Evolutionary conservation across 2,888 invertebrate species (phyloP), one percentile per base, ranked within the genome.

Genomic region (Tipula lateralis): DNA sequence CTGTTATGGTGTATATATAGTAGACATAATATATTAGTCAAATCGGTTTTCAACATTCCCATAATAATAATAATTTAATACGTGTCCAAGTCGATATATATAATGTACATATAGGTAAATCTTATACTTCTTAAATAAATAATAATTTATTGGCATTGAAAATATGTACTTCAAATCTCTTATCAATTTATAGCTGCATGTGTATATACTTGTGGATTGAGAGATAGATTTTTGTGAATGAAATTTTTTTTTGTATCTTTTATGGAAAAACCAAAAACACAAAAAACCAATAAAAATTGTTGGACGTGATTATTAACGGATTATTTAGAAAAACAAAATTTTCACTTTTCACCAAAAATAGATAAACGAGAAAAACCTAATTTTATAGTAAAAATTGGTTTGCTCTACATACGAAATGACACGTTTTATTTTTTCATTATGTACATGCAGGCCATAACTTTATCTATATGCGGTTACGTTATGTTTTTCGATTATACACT

Each of bases 61-160:
- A 32, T 32, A 4, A 32, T 32, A 32, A 32, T 12, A 44, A 66
- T 66, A 66, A 44, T 66, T 66, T 66, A 66, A 66, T 66, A 66
- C 24, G 24, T 24, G 16, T 16, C 1, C 9, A 12, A 66, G 66
- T 66, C 66, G 24, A 24, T 66, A 1, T 19, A 66, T 12, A 16
- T 16, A n/a, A n/a, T n/a, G n/a, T 44, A 44, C 13, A 24, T 66
- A 39, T 13, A 39, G 39, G 13, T 39, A 7, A n/a, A n/a, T 7
- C 32, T 32, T n/a, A n/a, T 32, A 44, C 16, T n/a, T 44, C n/a
- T 44, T 44, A 44, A 2, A 39, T 39, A 13, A 4, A 44, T 44
- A 44, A 39, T 66, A 66, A 66, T 66, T 66, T 66, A 66, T 66
- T 66, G 66, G 66, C 66, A 66, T 66, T 66, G 66, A 66, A 66